Evolutionary conservation across 2,113 vertebrate genomes (phyloP).

Genomic region (Martes martes): DNA sequence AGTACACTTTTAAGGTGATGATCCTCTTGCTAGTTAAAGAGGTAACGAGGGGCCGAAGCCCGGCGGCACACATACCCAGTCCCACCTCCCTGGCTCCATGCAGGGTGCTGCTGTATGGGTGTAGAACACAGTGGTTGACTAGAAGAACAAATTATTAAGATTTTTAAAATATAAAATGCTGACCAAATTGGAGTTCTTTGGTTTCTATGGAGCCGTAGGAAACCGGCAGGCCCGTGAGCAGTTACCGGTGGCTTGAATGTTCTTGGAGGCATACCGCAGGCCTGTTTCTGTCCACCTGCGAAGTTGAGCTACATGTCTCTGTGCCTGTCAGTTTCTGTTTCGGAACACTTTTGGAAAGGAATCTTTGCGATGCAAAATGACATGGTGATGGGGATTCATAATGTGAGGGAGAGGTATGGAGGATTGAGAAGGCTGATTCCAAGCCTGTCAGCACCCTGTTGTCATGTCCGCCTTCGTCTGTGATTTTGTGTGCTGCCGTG

Average conservation of each 20-base stretch:
- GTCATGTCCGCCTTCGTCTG: neutral
- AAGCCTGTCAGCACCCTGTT: neutral
- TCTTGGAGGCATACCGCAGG: neutral
- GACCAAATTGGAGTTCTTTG: neutral
- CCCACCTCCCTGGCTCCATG: neutral
- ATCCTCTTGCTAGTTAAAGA: neutral
- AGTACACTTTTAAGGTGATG: neutral
- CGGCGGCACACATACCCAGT: fast-evolving
- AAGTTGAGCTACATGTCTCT: neutral
- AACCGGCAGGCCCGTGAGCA: neutral
- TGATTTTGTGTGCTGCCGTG: neutral
- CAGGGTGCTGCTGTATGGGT: fast-evolving
- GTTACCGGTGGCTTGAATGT: neutral
- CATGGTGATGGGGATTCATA: neutral
- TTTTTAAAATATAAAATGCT: neutral
- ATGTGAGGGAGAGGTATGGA: neutral
- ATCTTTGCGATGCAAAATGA: conserved; percentile 37
- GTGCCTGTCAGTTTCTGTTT: neutral
- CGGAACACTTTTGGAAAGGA: conserved; percentile 20
- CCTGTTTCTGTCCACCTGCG: neutral
- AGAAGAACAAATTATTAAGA: neutral
- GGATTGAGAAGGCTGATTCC: neutral
- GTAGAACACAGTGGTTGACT: neutral
- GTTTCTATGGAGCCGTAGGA: neutral
- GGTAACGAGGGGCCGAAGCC: neutral